These are phyloP conservation scores for Pelagia noctiluca DNA, from an alignment of 30 jellyfish, hydroid and myxozoan genomes.

Conservation along the genomic window DNA sequence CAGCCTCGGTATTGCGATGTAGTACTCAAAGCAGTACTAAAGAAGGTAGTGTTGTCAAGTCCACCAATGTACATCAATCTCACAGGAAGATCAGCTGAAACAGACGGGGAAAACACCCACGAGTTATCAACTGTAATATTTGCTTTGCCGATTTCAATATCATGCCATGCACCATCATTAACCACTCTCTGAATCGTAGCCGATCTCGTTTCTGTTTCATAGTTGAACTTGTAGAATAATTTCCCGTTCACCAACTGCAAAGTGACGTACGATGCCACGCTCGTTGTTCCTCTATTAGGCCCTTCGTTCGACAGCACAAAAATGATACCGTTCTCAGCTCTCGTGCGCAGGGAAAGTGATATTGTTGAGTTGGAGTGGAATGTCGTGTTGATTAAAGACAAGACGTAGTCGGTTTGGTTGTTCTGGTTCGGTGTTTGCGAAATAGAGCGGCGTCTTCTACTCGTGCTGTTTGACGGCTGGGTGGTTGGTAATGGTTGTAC, in stretches of 20 bases:
- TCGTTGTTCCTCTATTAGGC: conserved; percentile 1
- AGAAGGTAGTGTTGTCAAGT: conserved; percentile 38
- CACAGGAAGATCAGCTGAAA: conserved; percentile 10
- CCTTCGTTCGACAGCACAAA: conserved; percentile 30
- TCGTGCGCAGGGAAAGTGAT: conserved; percentile 44
- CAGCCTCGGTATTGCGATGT: conserved; percentile 56
- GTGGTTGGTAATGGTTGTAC: conserved; percentile 38
- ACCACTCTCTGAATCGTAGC: background rate
- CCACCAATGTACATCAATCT: conserved; percentile 56
- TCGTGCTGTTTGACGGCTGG: conserved; percentile 29
- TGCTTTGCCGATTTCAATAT: conserved; percentile 9
- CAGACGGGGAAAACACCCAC: background rate
- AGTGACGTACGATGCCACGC: conserved; percentile 23
- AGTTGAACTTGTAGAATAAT: background rate
- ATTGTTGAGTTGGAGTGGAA: conserved; percentile 24
- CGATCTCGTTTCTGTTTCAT: conserved; percentile 12
- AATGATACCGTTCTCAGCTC: conserved; percentile 41
- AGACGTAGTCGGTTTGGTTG: conserved; percentile 28
- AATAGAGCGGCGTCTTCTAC: conserved; percentile 50
- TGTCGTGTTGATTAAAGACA: conserved; percentile 25
- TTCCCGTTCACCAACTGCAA: conserved; percentile 35
- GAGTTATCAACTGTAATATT: conserved; percentile 31
- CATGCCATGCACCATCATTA: conserved; percentile 71
- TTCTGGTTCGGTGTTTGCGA: background rate
- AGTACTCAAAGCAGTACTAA: conserved; percentile 10